phyloP scores from a whole-genome alignment of 2,888 invertebrate species.

The Lochmaea capreae region DNA sequence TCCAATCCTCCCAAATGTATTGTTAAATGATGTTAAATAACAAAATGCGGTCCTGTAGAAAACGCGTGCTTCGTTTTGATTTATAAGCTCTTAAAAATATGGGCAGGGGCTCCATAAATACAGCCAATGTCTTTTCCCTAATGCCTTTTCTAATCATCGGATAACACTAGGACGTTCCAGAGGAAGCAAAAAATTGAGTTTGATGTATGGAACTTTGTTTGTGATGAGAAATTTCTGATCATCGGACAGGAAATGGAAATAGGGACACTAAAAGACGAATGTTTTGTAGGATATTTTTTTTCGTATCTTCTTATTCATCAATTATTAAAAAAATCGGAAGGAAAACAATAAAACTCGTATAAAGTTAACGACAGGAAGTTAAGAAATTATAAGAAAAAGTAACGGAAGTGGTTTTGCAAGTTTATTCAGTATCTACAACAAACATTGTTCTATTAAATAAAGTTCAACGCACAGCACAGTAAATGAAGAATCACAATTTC shows the following conservation, averaged over 20 bases:
- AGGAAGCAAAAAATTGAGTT: constrained; percentile 21
- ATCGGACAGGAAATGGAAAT: constrained; percentile 5
- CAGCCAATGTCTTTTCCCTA: constrained; percentile 49
- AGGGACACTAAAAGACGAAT: constrained; percentile 2
- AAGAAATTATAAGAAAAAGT: too few species aligned
- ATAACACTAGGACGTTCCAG: constrained; percentile 12
- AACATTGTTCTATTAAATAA: too few species aligned
- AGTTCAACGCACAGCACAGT: too few species aligned
- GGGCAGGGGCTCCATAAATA: constrained; percentile 54
- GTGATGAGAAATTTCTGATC: constrained; percentile 23
- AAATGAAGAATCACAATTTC: too few species aligned
- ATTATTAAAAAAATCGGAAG: constrained; percentile 2
- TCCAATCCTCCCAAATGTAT: too few species aligned
- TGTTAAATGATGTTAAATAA: not conserved
- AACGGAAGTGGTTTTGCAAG: too few species aligned
- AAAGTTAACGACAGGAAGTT: too few species aligned
- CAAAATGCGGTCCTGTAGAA: constrained; percentile 18
- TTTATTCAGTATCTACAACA: too few species aligned
- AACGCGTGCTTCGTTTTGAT: constrained; percentile 52
- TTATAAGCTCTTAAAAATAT: constrained; percentile 58
- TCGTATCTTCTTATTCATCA: not conserved
- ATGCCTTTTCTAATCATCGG: constrained; percentile 48
- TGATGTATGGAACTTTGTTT: constrained; percentile 24
- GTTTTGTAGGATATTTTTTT: constrained; percentile 12
- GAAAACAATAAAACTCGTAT: not conserved